Evolutionary conservation across 1,140 invertebrate species (phyloP).

Genomic region (Lucilia cuprina): DNA sequence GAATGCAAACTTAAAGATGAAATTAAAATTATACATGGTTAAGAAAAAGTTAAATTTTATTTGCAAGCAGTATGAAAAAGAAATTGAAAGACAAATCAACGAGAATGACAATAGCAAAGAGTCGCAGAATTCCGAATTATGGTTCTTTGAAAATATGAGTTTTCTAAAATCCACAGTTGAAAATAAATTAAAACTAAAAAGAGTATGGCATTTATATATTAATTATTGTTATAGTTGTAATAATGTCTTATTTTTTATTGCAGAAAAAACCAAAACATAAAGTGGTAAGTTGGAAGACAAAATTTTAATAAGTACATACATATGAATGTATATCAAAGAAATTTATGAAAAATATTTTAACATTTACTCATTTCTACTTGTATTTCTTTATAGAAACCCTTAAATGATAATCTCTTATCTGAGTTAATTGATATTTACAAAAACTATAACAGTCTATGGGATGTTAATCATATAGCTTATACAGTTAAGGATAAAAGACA

Average conservation of each 20-base stretch:
- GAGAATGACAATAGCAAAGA: neutral
- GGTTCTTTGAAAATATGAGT: constrained; percentile 34
- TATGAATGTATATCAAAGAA: no score
- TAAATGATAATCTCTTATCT: neutral
- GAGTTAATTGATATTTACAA: constrained; percentile 36
- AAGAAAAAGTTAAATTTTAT: constrained; percentile 17
- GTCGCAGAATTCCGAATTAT: neutral
- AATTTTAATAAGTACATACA: neutral
- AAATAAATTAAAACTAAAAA: constrained; percentile 18
- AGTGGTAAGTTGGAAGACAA: neutral
- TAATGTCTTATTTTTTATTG: neutral
- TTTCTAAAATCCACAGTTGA: constrained; percentile 7
- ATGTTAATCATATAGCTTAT: constrained; percentile 34
- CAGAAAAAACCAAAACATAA: neutral
- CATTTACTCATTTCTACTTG: no score
- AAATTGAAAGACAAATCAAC: neutral
- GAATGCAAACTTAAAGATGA: neutral
- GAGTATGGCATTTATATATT: constrained; percentile 10
- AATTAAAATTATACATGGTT: neutral
- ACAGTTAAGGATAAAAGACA: constrained; percentile 27
- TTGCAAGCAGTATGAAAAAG: constrained; percentile 20
- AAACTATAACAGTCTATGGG: constrained; percentile 24
- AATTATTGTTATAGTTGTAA: neutral
- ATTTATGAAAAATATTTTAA: no score
- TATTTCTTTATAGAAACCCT: neutral